Percentiles rank a stretch among this genome's conserved stretches.
These are phyloP conservation scores for Canis aureus DNA, from an alignment of 2,113 vertebrate genomes.

Conservation along the genomic window DNA sequence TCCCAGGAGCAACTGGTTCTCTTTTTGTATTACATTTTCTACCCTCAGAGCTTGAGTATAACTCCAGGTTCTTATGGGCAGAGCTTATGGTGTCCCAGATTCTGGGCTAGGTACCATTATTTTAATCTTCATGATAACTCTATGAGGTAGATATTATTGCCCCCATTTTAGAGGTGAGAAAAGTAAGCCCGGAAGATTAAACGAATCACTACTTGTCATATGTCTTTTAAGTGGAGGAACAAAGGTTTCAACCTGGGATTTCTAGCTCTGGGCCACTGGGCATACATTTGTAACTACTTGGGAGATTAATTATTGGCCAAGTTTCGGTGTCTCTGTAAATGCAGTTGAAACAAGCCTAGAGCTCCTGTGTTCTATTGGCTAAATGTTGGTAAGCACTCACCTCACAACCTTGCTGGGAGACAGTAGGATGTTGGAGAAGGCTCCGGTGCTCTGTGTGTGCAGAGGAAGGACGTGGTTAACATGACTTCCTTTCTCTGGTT, in stretches of 20 bases:
- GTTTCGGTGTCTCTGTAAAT: not conserved
- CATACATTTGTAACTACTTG: not conserved
- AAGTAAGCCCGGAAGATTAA: slow-evolving; percentile 26
- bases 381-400: not conserved
- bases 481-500: not conserved
- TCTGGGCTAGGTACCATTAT: not conserved
- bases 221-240: slow-evolving; percentile 12
- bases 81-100: not conserved
- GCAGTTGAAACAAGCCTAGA: not conserved
- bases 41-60: not conserved
- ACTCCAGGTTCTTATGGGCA: not conserved
- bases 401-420: not conserved
- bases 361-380: not conserved
- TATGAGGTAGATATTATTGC: not conserved
- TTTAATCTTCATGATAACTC: not conserved
- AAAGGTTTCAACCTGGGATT: not conserved
- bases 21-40: not conserved
- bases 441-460: not conserved
- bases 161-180: not conserved
- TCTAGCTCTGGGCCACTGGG: not conserved
- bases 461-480: not conserved
- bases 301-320: not conserved
- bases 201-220: not conserved
- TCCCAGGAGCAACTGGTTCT: not conserved
- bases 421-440: not conserved